These are phyloP conservation scores for Lophius americanus DNA, from an alignment of 2,797 vertebrate genomes.

Conservation along the genomic window DNA sequence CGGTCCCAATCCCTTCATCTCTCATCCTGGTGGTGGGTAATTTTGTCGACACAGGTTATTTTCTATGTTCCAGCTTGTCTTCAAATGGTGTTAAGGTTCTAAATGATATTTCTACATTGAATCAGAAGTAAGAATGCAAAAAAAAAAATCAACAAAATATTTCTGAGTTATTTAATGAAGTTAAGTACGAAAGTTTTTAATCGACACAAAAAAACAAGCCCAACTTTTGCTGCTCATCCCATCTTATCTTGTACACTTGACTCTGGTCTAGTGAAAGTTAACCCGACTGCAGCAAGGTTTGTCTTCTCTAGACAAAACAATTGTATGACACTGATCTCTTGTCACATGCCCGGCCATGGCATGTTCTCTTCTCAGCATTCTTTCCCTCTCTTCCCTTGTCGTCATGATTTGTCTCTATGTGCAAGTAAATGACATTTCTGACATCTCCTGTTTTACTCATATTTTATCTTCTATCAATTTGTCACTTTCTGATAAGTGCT, in stretches of 20 bases:
- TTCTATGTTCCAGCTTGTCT: neutral
- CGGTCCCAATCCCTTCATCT: neutral
- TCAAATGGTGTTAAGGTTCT: too few species aligned
- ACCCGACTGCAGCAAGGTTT: conserved; percentile 33
- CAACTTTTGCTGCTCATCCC: conserved; percentile 11
- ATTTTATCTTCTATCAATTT: conserved; percentile 11
- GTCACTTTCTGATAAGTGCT: conserved; percentile 14
- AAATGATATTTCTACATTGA: too few species aligned
- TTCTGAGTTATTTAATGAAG: too few species aligned
- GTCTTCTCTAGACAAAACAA: conserved; percentile 36
- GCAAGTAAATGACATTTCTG: conserved; percentile 22
- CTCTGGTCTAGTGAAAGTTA: conserved; percentile 35
- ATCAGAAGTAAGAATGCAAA: too few species aligned
- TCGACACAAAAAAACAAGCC: conserved; percentile 13
- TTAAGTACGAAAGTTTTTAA: too few species aligned
- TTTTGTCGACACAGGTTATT: conserved; percentile 53
- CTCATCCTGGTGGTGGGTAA: conserved; percentile 25
- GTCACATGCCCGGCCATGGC: conserved; percentile 15
- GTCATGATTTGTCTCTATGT: conserved; percentile 9
- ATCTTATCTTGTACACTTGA: conserved; percentile 38
- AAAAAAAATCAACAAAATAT: too few species aligned
- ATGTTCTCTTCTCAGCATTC: conserved; percentile 17
- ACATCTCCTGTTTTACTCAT: neutral
- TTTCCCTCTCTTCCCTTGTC: conserved; percentile 6
- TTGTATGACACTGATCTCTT: conserved; percentile 26